Evolutionary conservation across 2,113 vertebrate species (phyloP), one percentile per base, ranked within the genome.

Genomic region (Nothobranchius kuhntae): DNA sequence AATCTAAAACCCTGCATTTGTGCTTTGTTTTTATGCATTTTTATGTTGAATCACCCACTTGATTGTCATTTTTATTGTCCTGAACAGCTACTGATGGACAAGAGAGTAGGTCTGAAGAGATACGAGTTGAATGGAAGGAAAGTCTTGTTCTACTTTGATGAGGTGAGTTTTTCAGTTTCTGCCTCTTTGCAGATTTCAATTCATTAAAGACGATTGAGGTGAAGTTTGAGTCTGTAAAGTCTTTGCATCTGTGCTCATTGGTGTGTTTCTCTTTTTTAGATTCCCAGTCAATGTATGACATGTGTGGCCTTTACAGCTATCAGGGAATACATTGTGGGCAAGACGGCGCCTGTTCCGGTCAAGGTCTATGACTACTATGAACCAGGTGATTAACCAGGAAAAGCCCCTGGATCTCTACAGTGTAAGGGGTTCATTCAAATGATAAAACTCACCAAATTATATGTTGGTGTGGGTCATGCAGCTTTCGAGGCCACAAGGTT

Each of bases 341-440:
- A 96, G 91, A 98, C 95, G 0, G 95, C 96, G 1, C 95, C 96
- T 2, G 94, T 96, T 75, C 95, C 96, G 0, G 92, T 96, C 87
- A 95, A 95, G 52, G 93, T 98, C 62, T 98, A 96, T 0, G 96
- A 97, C 85, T 98, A 96, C 91, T 98, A 98, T 0, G 96, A 98
- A 89, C 96, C 95, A 91, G 95, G 96, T 98, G 48, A 51, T 10
- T 17, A 12, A 61, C 67, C 44, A 84, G 54, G 69, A 70, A 77
- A 84, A 51, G 50, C 7, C 9, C 53, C 21, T 14, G 1, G 77
- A 64, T 30, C 30, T 30, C 30, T 30, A 4, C 30, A 4, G 30
- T 30, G 84, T 83, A 79, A 73, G 77, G 46, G 65, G 42, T 5
- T 50, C 56, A 64, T 15, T 24, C 26, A 44, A 45, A 11, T 47